Conservation (phyloP, 2,888 invertebrate genomes). For the Monochamus alternatus region DNA sequence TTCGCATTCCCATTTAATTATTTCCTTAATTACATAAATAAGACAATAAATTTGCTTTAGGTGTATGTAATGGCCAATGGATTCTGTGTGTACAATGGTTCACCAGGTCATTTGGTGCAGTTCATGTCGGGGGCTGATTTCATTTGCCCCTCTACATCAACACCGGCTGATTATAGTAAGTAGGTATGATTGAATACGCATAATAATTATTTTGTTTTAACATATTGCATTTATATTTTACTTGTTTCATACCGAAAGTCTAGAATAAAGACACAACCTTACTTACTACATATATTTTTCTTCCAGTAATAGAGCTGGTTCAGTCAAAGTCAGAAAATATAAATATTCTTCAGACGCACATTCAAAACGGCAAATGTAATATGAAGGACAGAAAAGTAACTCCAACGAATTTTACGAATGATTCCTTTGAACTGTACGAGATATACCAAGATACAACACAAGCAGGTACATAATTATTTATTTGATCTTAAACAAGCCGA, state of each 20-base stretch:
- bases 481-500: neutral
- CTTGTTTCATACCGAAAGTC: neutral
- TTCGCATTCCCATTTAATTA: no score
- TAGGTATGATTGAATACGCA: conserved; percentile 18
- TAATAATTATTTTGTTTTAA: conserved; percentile 11
- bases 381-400: conserved; percentile 48
- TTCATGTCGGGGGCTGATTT: conserved; percentile 78
- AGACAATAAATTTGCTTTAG: conserved; percentile 39
- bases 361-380: conserved; percentile 69
- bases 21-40: no score
- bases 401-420: conserved; percentile 6
- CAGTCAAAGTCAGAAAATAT: conserved; percentile 64
- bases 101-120: conserved; percentile 79
- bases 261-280: neutral
- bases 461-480: conserved; percentile 44
- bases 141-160: conserved; percentile 84
- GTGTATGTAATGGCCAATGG: conserved; percentile 75
- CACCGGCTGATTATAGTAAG: conserved; percentile 82
- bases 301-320: conserved; percentile 70
- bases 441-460: conserved; percentile 57
- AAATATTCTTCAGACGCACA: conserved; percentile 60
- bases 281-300: neutral
- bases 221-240: neutral
- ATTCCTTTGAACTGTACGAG: conserved; percentile 46
- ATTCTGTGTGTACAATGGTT: conserved; percentile 80